These are phyloP conservation scores for Ctenoplectra terminalis DNA, from an alignment of 1,140 invertebrate genomes.

Conservation along the genomic window DNA sequence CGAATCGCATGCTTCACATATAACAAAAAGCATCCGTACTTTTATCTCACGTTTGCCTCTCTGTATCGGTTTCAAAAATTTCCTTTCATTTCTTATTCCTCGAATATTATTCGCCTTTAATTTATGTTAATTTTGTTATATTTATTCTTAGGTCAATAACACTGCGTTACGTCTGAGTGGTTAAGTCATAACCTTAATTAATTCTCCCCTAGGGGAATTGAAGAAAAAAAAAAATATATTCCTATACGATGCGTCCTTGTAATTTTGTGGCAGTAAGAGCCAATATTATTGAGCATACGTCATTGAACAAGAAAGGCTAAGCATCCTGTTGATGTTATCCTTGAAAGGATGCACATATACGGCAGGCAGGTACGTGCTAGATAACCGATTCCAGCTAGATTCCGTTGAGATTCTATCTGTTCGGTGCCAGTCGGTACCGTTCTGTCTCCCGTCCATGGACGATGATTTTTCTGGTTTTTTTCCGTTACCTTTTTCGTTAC, in stretches of 20 bases:
- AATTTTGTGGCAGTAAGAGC: constrained; percentile 11
- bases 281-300: constrained; percentile 33
- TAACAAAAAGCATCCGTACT: neutral
- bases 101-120: neutral
- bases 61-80: neutral
- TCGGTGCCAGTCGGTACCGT: constrained; percentile 42
- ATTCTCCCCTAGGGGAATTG: neutral
- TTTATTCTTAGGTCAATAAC: neutral
- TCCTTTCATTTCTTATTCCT: neutral
- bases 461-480: constrained; percentile 5
- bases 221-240: neutral
- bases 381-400: constrained; percentile 44
- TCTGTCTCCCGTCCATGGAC: constrained; percentile 12
- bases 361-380: constrained; percentile 35
- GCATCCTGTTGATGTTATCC: constrained; percentile 47
- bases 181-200: neutral
- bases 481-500: neutral
- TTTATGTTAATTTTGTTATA: neutral
- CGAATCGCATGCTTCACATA: neutral
- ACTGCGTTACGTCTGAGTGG: too few species aligned
- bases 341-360: constrained; percentile 52
- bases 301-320: constrained; percentile 47
- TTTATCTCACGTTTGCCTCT: neutral
- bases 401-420: constrained; percentile 40
- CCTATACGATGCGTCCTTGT: neutral